Base-by-base conservation (phyloP, 2,797 vertebrate species). In the Arnoldichthys spilopterus region DNA sequence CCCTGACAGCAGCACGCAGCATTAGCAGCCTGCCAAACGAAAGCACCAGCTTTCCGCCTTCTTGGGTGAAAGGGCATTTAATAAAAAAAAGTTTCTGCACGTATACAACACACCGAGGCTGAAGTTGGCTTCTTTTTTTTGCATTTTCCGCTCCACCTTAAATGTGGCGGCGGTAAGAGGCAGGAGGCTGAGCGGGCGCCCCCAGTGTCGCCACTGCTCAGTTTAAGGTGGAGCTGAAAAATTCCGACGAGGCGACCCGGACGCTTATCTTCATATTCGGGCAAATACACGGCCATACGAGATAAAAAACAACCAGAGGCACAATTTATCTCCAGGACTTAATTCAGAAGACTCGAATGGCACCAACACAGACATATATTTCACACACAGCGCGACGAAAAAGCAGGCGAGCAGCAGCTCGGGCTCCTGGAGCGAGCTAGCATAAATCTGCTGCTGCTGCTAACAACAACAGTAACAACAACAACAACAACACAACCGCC, bases 401-500 rank as follows among this genome's bases (percentile, higher is more conserved):
- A 28, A 20, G 34, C 62, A 20, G 24, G 8, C 32, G 37, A 1
- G 8, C n/a, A 22, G 30, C 0, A 40, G 32, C 32, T n/a, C 4
- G n/a, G 61, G 28, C 28, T 62, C 58, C n/a, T 45, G 74, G 49
- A 58, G 75, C 82, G 75, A 79, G 64, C 64, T 53, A 80, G 56
- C 78, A 77, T 64, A n/a, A n/a, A n/a, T n/a, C n/a, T n/a, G n/a
- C n/a, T n/a, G n/a, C n/a, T n/a, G n/a, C n/a, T n/a, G 54, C 58
- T 72, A 77, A 77, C 74, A 74, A 82, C 32, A 22, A 12, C n/a
- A 22, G n/a, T 32, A 0, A 47, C 30, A 70, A 30, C 3, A 7
- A 18, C 58, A 16, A 3, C 59, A 34, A 37, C 34, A 37, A 37
- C 34, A 37, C 34, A 37, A 3, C 8, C 34, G 3, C 8, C 34